Percentiles rank a stretch among this genome's conserved stretches.
These are phyloP conservation scores for Euleptes europaea DNA, from an alignment of 2,113 vertebrate genomes.

Conservation along the genomic window DNA sequence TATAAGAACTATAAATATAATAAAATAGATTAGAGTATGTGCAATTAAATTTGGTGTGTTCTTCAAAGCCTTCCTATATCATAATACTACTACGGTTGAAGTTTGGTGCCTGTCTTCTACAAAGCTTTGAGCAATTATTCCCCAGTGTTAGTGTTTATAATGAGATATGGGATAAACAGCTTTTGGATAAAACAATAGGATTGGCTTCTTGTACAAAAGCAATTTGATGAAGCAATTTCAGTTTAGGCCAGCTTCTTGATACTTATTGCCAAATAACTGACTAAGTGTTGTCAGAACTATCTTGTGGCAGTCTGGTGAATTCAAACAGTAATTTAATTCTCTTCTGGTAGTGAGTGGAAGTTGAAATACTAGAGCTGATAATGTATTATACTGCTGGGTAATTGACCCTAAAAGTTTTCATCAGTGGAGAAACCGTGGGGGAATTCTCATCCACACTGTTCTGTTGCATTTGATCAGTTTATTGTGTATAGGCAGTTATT, in stretches of 20 bases:
- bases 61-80: not conserved
- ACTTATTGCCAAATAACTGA: not conserved
- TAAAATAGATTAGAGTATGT: not conserved
- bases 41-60: not conserved
- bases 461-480: not conserved
- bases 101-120: not conserved
- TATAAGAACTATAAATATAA: not conserved
- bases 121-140: not conserved
- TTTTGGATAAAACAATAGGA: not conserved
- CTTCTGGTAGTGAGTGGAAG: not conserved
- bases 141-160: not conserved
- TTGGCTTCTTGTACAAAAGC: not conserved
- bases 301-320: not conserved
- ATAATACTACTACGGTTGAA: rapidly evolving
- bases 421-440: not conserved
- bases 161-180: not conserved
- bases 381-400: not conserved
- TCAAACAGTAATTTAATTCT: not conserved
- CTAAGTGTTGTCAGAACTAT: not conserved
- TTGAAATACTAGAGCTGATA: not conserved
- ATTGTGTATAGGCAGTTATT: not conserved
- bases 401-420: not conserved
- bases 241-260: not conserved
- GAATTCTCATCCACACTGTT: not conserved
- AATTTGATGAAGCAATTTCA: not conserved